A percentile compares a stretch with the other conserved stretches of the same genome.
phyloP scores from a whole-genome alignment of 2,888 invertebrate species.

The Amphipoea lucens region DNA sequence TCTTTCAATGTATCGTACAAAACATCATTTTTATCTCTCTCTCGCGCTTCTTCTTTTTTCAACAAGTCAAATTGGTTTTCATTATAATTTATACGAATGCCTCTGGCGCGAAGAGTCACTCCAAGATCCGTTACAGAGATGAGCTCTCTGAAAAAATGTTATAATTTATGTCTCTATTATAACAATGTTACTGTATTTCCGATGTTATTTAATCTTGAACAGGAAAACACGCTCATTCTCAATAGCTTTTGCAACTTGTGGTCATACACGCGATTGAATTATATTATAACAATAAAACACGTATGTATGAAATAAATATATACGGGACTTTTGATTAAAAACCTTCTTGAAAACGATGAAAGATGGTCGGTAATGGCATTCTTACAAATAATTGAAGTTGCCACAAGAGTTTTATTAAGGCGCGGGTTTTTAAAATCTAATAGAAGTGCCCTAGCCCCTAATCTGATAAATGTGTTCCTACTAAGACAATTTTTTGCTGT shows the following conservation, averaged over 20 bases:
- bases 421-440: not conserved
- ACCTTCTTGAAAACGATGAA: not conserved
- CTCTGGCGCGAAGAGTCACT: not conserved
- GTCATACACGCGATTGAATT: constrained; percentile 13
- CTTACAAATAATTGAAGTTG: not conserved
- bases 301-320: not conserved
- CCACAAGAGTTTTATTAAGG: not conserved
- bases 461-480: not conserved
- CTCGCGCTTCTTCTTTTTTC: constrained; percentile 5
- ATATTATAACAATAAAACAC: not conserved
- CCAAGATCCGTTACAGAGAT: constrained; percentile 21
- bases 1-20: not conserved
- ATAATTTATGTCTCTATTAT: not conserved
- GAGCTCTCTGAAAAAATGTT: constrained; percentile 6
- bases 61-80: constrained; percentile 11
- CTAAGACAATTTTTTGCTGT: not conserved
- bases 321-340: not conserved
- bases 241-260: constrained; percentile 18
- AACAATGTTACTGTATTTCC: constrained; percentile 20
- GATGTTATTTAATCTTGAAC: constrained; percentile 33
- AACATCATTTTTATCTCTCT: not conserved
- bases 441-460: not conserved
- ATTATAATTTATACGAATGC: constrained; percentile 21
- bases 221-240: constrained; percentile 21
- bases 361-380: not conserved